Evolutionary conservation across 2,797 vertebrate species (phyloP).

Genomic region (Octomys mimax): DNA sequence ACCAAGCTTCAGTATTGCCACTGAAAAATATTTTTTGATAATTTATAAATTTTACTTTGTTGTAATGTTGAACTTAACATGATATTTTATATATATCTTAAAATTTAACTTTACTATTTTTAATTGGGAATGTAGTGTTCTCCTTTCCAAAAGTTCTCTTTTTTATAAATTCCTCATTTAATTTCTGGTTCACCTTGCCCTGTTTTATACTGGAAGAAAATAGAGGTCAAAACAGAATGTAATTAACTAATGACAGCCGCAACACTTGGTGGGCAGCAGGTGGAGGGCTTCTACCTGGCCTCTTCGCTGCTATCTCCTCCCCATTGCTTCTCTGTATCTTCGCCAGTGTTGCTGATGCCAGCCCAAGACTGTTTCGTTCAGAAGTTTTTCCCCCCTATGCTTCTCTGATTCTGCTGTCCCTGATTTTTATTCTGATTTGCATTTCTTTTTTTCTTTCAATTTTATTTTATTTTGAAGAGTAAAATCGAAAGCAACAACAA

Average conservation of each 20-base stretch:
- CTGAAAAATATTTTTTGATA: slow-evolving; percentile 6
- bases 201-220: slow-evolving; percentile 16
- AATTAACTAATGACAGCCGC: too few relatives aligned
- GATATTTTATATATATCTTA: not conserved
- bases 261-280: not conserved
- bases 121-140: not conserved
- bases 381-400: not conserved
- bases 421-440: not conserved
- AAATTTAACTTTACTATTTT: slow-evolving; percentile 26
- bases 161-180: slow-evolving; percentile 8
- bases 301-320: not conserved
- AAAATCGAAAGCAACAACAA: too few relatives aligned
- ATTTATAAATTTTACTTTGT: slow-evolving; percentile 39
- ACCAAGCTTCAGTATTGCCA: not conserved
- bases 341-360: not conserved
- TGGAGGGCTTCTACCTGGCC: not conserved
- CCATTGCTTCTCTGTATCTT: not conserved
- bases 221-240: not conserved
- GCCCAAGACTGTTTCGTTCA: not conserved
- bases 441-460: too few relatives aligned
- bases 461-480: too few relatives aligned
- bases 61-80: not conserved
- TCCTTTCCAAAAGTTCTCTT: not conserved
- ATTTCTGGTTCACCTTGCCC: not conserved
- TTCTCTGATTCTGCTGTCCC: not conserved